Evolutionary conservation across 2,113 vertebrate genomes (phyloP).

Genomic region (Callipepla californica): DNA sequence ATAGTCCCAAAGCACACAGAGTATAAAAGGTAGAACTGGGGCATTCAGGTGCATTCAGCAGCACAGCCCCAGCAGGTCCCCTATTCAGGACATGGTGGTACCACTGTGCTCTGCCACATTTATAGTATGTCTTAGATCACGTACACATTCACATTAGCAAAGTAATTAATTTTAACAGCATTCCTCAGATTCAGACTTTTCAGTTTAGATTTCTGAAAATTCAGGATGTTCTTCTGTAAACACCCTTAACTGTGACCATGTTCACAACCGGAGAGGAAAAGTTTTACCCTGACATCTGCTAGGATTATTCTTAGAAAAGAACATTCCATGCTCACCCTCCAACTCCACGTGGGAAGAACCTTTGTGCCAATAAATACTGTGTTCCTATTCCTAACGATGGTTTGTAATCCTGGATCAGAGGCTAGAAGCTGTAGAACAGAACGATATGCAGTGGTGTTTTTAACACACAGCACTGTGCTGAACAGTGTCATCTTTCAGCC

Average conservation of each 20-base stretch:
- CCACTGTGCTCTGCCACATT: rapidly evolving
- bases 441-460: rapidly evolving
- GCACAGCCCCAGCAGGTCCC: not conserved
- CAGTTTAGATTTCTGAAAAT: not conserved
- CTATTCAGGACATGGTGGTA: not conserved
- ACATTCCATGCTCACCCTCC: not conserved
- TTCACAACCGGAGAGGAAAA: not conserved
- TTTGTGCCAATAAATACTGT: not conserved
- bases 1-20: not conserved
- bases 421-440: not conserved
- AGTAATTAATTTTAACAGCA: not conserved
- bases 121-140: not conserved
- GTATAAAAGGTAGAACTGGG: not conserved
- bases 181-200: not conserved
- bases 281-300: not conserved
- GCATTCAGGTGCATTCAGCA: not conserved
- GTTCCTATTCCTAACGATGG: not conserved
- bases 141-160: rapidly evolving
- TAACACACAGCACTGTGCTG: too few relatives aligned
- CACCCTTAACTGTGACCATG: not conserved
- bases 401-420: not conserved
- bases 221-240: not conserved
- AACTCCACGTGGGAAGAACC: not conserved
- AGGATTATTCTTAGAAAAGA: not conserved
- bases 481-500: not conserved